A percentile compares a stretch with the other conserved stretches of the same genome.
These are phyloP conservation scores for Phrixothrix hirtus DNA, from an alignment of 2,888 invertebrate species.

Conservation along the genomic window DNA sequence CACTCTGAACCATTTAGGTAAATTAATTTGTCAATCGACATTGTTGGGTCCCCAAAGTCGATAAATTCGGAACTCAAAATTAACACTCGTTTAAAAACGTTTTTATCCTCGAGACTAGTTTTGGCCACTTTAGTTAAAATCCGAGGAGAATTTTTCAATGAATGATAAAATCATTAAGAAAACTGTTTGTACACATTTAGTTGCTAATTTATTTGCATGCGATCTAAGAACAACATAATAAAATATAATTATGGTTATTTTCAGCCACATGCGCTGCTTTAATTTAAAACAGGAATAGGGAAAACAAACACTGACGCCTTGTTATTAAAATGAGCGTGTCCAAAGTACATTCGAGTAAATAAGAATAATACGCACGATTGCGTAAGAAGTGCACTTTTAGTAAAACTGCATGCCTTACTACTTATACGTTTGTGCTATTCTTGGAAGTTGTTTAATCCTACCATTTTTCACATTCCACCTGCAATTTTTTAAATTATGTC, in stretches of 20 bases:
- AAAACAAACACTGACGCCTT: conserved; percentile 13
- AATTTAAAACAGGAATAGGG: conserved; percentile 1
- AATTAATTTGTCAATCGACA: too few species aligned
- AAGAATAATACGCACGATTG: conserved; percentile 23
- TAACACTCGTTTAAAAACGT: too few species aligned
- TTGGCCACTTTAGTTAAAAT: too few species aligned
- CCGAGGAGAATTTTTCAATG: too few species aligned
- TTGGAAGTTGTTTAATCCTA: conserved; percentile 13
- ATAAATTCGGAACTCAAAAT: too few species aligned
- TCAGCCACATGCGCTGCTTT: background rate
- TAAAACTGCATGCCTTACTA: conserved; percentile 13
- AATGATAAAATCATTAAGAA: too few species aligned
- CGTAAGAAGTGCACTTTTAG: conserved; percentile 22
- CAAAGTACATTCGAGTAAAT: conserved; percentile 24
- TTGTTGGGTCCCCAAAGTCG: too few species aligned
- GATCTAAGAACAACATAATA: background rate
- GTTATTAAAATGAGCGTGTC: conserved; percentile 19
- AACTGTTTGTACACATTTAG: background rate
- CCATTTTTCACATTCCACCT: conserved; percentile 16
- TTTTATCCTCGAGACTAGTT: too few species aligned
- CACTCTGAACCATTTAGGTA: too few species aligned
- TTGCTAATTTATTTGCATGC: background rate
- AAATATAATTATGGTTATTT: background rate
- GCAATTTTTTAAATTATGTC: too few species aligned
- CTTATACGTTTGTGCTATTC: conserved; percentile 15